Evolutionary conservation across 2,113 vertebrate genomes (phyloP), one percentile per base, ranked within the genome.

Genomic region (Oncorhynchus gorbuscha): DNA sequence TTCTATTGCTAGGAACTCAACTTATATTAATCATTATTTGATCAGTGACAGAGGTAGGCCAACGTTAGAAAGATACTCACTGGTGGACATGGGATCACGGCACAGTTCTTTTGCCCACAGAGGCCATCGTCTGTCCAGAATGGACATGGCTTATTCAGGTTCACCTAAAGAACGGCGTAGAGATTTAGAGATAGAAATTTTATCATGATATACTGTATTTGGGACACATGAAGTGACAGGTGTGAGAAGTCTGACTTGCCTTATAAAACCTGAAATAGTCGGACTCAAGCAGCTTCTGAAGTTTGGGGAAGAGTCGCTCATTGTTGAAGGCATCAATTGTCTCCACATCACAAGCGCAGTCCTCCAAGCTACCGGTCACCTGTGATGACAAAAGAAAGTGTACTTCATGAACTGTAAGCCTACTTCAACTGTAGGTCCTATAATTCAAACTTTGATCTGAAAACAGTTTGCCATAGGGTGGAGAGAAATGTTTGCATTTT

Each of bases 251-350:
- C n/a, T 3, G 5, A 0, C 32, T 35, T 83, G 98, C 97, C 95
- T 98, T 95, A 82, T 98, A 98, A 85, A 98, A 98, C 89, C 96
- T 94, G 79, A 99, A 99, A 76, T 98, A 99, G 84, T 98, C 94
- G 0, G 93, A 94, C 86, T 95, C 83, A 32, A 45, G 39, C 9
- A 45, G 39, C 39, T 45, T 45, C 39, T 45, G 39, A 45, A 99
- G 89, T 76, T 94, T 93, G 62, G 96, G 94, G 70, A 97, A 98
- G 32, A 99, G 91, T 66, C 89, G 90, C 74, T 94, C 72, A 86
- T 98, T 98, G 93, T 98, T 98, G 89, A 97, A 97, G 73, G 64
- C 74, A 76, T 98, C 94, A 0, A 99, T 95, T 45, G 96, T 97
- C 90, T 99, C 97, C 18, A 98, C 94, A 65, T 99, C 97, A 85